Percentiles rank a stretch among this genome's conserved stretches.
Conservation (phyloP, 2,113 vertebrate genomes). For the Dasyprocta punctata region DNA sequence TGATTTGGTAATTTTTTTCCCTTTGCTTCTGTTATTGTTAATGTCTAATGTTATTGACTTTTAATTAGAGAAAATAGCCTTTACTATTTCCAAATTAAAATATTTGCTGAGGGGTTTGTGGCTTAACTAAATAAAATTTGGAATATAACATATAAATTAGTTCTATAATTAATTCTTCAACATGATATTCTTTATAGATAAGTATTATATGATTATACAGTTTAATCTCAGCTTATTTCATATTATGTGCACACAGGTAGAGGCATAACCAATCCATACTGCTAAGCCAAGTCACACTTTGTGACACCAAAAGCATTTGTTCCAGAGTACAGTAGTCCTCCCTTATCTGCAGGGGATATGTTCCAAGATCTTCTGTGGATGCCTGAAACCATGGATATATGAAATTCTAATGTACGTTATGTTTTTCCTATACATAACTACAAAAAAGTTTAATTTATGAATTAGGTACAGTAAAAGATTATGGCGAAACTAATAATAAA, state of each 20-base stretch:
- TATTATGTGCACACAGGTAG: neutral
- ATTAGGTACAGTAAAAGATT: neutral
- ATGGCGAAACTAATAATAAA: neutral
- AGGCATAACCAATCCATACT: neutral
- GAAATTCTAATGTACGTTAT: neutral
- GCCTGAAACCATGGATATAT: neutral
- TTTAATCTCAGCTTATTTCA: slow-evolving; percentile 15
- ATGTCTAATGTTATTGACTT: neutral
- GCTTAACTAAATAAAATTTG: neutral
- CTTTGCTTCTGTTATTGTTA: neutral
- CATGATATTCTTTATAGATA: neutral
- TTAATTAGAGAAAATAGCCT: neutral
- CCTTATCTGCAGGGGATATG: neutral
- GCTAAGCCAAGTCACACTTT: neutral
- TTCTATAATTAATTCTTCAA: slow-evolving; percentile 12
- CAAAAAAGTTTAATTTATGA: neutral
- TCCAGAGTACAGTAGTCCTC: neutral
- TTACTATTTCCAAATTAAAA: slow-evolving; percentile 29
- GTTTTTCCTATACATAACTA: neutral
- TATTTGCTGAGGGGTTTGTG: neutral
- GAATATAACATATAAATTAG: neutral
- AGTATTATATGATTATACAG: neutral
- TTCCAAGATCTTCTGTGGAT: neutral
- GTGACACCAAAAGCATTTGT: neutral
- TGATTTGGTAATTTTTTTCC: neutral